Conservation (phyloP, 2,113 vertebrate species). For the Felis chaus region DNA sequence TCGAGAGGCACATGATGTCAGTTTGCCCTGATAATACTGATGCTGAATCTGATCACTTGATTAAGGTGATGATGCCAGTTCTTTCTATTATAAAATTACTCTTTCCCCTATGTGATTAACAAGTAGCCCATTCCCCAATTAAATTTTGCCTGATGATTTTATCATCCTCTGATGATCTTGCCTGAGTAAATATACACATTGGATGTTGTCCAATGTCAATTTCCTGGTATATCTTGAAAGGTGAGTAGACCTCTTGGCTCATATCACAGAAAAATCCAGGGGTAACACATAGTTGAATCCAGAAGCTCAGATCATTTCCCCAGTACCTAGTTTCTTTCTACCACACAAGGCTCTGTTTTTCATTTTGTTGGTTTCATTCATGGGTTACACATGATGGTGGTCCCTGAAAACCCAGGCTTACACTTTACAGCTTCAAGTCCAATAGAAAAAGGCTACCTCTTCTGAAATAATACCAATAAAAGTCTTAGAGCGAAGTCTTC, state of each 20-base stretch:
- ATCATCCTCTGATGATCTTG: neutral
- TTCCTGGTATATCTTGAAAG: neutral
- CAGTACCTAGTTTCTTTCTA: neutral
- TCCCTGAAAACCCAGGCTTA: neutral
- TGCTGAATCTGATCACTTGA: neutral
- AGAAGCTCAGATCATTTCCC: neutral
- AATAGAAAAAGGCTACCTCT: conserved; percentile 16
- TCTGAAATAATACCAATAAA: conserved; percentile 5
- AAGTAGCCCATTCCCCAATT: neutral
- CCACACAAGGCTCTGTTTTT: neutral
- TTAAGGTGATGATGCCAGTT: neutral
- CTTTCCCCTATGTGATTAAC: neutral
- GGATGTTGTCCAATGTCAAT: neutral
- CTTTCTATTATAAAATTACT: neutral
- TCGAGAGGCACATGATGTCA: neutral
- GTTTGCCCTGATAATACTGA: neutral
- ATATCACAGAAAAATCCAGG: neutral
- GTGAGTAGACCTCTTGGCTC: neutral
- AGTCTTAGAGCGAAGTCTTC: neutral
- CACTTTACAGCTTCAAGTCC: neutral
- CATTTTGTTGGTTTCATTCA: neutral
- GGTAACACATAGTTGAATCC: neutral
- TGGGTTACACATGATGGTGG: neutral
- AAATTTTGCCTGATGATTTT: neutral
- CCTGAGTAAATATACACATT: neutral